A percentile compares a stretch with the other conserved stretches of the same genome.
phyloP scores from a whole-genome alignment of 2,888 invertebrate species.

The Temnothorax unifasciatus region DNA sequence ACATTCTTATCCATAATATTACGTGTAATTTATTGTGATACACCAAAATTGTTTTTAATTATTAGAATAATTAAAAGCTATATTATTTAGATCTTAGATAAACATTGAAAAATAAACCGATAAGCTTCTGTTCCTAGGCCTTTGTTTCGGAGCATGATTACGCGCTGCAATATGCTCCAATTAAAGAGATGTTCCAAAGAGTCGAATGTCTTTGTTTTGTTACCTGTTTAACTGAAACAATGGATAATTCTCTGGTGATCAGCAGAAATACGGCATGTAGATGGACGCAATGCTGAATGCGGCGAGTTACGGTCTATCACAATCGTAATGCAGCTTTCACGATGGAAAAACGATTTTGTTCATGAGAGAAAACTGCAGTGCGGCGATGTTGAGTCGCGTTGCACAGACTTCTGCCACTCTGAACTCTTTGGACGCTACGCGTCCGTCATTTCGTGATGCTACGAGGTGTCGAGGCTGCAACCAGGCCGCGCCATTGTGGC shows the following conservation, averaged over 20 bases:
- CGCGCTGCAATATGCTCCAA: background rate
- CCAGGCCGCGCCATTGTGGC: slow-evolving; percentile 1
- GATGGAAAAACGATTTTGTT: background rate
- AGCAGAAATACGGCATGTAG: background rate
- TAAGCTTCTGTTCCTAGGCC: background rate
- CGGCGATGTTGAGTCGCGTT: background rate
- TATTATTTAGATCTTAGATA: background rate
- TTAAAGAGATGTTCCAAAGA: background rate
- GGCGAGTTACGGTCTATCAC: background rate
- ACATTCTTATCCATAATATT: background rate
- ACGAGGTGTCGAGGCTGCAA: background rate
- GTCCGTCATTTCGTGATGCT: slow-evolving; percentile 11
- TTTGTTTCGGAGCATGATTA: background rate
- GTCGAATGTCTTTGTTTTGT: background rate
- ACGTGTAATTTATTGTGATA: background rate
- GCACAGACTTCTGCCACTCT: background rate
- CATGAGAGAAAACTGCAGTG: background rate
- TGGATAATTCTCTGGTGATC: background rate
- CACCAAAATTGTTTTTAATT: background rate
- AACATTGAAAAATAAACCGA: background rate
- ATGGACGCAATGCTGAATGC: background rate
- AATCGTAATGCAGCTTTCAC: background rate
- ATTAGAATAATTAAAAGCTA: background rate
- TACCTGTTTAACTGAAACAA: slow-evolving; percentile 10
- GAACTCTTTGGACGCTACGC: background rate